Base-by-base conservation (phyloP, 2,888 invertebrate genomes). In the Acanthosepion lycidas region DNA sequence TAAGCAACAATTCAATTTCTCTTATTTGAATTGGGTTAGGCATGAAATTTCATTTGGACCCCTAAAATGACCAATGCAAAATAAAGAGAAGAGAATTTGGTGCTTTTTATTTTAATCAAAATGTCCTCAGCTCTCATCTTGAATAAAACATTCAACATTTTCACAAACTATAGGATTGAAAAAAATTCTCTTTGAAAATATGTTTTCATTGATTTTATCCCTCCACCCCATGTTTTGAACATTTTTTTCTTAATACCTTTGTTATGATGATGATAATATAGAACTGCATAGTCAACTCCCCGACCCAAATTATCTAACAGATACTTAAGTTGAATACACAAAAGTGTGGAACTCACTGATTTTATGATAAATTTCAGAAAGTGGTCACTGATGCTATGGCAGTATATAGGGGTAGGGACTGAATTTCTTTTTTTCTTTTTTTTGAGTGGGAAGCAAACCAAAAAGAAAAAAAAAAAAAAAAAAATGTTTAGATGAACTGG, bases 1-100 rank as follows among this genome's bases (percentile, higher is more conserved):
- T 15, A 78, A 6, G n/a, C 33, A 33, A 78, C 78, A n/a, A 78
- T n/a, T 78, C 78, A n/a, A 78, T 33, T 78, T n/a, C n/a, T 78
- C 78, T 78, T 78, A 78, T 78, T n/a, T 78, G n/a, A 78, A n/a
- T 78, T 78, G n/a, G 78, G 78, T 78, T 78, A n/a, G 78, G 78
- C 15, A 15, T n/a, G n/a, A 78, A n/a, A 33, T 78, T 78, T 78
- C n/a, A n/a, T 78, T 78, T 78, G 78, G 78, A 78, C 78, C 78
- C 42, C 78, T 78, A 78, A 78, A 78, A 15, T 78, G 33, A 78
- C n/a, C 78, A 78, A 78, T n/a, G 78, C 78, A 78, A 78, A 78
- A 78, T 78, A 33, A 78, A 78, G n/a, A 78, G 78, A 78, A 78
- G 18, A n/a, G 42, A 42, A 42, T 42, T 42, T 42, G 42, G 42